phyloP scores from a whole-genome alignment of 2,888 invertebrate genomes.

The Tiliacea aurago region DNA sequence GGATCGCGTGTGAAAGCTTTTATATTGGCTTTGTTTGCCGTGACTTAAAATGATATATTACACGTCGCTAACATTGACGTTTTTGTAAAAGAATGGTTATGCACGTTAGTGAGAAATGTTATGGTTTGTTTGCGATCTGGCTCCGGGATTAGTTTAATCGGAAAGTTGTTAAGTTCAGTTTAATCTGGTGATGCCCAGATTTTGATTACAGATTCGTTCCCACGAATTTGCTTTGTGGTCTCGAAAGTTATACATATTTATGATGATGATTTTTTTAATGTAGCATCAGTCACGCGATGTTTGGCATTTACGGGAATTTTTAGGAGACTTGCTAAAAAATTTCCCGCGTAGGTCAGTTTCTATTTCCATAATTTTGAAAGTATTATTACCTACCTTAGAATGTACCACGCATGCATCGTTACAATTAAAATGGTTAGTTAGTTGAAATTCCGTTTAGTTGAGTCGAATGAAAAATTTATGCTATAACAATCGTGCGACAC shows the following conservation, averaged over 20 bases:
- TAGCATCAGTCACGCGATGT: constrained; percentile 52
- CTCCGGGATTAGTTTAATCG: constrained; percentile 67
- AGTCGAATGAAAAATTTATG: constrained; percentile 33
- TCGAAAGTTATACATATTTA: constrained; percentile 57
- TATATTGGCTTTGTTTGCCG: constrained; percentile 87
- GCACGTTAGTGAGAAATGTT: constrained; percentile 79
- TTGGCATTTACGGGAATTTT: constrained; percentile 20
- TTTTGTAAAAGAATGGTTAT: constrained; percentile 83
- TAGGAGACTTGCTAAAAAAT: constrained; percentile 7
- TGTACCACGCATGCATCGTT: not conserved
- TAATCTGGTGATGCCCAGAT: constrained; percentile 56
- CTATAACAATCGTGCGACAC: constrained; percentile 32
- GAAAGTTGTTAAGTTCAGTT: constrained; percentile 56
- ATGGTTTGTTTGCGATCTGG: constrained; percentile 80
- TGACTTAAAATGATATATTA: constrained; percentile 90
- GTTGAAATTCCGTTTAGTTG: constrained; percentile 11
- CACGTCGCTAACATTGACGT: constrained; percentile 87
- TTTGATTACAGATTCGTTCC: constrained; percentile 61
- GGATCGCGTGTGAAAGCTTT: constrained; percentile 90
- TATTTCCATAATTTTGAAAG: constrained; percentile 31
- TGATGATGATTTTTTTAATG: constrained; percentile 51
- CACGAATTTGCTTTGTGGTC: constrained; percentile 47
- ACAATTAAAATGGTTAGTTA: not conserved
- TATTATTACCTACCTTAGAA: not conserved
- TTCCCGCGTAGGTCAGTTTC: not conserved